Evolutionary conservation across 2,888 invertebrate species (phyloP).

Genomic region (Hydrotaea diabolus): DNA sequence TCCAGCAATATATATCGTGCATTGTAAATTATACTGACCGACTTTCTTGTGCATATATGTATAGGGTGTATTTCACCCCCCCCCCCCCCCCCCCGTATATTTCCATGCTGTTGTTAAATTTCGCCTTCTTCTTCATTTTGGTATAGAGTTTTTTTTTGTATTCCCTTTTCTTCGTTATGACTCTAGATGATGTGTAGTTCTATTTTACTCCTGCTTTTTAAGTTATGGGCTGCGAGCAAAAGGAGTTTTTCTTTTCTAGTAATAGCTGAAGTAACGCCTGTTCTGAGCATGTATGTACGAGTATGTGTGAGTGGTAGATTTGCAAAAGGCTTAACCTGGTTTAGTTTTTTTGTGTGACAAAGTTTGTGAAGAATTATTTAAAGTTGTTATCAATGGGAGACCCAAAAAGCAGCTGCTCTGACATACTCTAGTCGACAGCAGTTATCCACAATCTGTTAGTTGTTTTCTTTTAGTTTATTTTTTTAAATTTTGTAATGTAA

Average conservation of each 20-base stretch:
- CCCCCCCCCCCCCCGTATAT: no score
- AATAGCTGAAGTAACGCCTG: not conserved
- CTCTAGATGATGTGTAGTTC: constrained; percentile 6
- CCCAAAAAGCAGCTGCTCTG: constrained; percentile 38
- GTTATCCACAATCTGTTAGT: no score
- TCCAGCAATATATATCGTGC: constrained; percentile 30
- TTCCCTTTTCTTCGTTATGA: constrained; percentile 29
- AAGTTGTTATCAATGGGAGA: constrained; percentile 56
- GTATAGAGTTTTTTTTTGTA: no score
- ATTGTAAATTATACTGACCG: constrained; percentile 56
- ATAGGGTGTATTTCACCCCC: no score
- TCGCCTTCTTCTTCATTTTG: not conserved
- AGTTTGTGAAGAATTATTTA: constrained; percentile 46
- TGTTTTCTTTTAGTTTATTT: no score
- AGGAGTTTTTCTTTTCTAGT: no score
- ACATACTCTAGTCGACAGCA: not conserved
- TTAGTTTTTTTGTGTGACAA: constrained; percentile 45
- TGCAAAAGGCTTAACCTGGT: constrained; percentile 62
- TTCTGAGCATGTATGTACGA: constrained; percentile 8
- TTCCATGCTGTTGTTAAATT: no score
- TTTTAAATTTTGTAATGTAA: no score
- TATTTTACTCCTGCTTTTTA: no score
- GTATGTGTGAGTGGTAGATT: not conserved
- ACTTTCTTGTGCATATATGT: no score
- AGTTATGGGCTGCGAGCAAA: no score